These are phyloP conservation scores for Aselliscus stoliczkanus DNA, from an alignment of 2,797 vertebrate species.

Conservation along the genomic window DNA sequence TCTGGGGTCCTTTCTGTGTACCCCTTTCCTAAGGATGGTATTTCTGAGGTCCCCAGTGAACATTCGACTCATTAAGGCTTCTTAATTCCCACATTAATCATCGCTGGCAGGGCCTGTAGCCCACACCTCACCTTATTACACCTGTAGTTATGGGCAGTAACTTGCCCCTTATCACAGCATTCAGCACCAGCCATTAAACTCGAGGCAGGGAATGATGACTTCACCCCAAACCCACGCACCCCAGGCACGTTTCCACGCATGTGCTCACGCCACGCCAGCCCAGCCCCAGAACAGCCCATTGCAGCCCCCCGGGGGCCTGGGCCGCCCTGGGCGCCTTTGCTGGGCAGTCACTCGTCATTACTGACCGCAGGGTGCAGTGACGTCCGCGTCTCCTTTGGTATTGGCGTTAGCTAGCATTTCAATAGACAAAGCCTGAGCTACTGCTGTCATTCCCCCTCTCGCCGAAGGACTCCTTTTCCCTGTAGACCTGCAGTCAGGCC, in stretches of 20 bases:
- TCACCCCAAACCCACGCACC: constrained; percentile 77
- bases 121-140: constrained; percentile 62
- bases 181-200: constrained; percentile 71
- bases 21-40: constrained; percentile 45
- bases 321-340: constrained; percentile 65
- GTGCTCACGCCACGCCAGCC: background rate
- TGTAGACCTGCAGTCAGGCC: constrained; percentile 67
- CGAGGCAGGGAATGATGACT: constrained; percentile 50
- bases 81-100: constrained; percentile 72
- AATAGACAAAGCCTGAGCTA: constrained; percentile 70
- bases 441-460: constrained; percentile 57
- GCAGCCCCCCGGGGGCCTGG: constrained; percentile 16
- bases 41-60: constrained; percentile 63
- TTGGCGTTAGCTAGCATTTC: constrained; percentile 70
- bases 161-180: constrained; percentile 68
- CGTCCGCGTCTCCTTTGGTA: constrained; percentile 69
- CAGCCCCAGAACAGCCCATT: too few species aligned
- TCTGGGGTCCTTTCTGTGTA: too few species aligned
- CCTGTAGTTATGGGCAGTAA: constrained; percentile 69
- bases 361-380: constrained; percentile 62
- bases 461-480: constrained; percentile 70
- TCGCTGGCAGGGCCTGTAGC: constrained; percentile 50
- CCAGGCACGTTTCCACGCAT: constrained; percentile 67
- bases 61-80: constrained; percentile 60
- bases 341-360: constrained; percentile 73